Conservation (phyloP, 2,888 invertebrate genomes). For the Acronicta alni region DNA sequence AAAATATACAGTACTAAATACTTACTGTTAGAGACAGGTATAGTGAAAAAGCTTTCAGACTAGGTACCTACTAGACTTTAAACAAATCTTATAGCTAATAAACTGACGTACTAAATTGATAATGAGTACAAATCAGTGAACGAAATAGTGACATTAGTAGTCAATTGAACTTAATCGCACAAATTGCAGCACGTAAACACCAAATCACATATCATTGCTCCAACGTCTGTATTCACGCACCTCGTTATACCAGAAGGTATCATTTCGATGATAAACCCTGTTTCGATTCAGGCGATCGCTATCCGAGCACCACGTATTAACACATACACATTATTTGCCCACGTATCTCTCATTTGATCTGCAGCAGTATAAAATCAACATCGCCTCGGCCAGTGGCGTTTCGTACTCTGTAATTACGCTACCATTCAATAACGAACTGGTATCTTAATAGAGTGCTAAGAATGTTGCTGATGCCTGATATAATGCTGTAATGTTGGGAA, state of each 20-base stretch:
- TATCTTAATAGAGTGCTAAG: conserved; percentile 85
- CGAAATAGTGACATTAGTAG: conserved; percentile 21
- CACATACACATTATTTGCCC: conserved; percentile 69
- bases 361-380: conserved; percentile 68
- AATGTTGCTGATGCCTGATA: conserved; percentile 71
- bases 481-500: conserved; percentile 40
- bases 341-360: conserved; percentile 77
- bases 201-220: conserved; percentile 45
- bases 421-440: conserved; percentile 77
- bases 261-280: conserved; percentile 56
- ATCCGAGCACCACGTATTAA: conserved; percentile 61
- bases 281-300: conserved; percentile 46
- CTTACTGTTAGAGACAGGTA: not conserved
- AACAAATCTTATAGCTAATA: not conserved
- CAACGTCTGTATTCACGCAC: conserved; percentile 44
- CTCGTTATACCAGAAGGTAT: conserved; percentile 59
- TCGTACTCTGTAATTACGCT: conserved; percentile 76
- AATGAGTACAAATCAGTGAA: conserved; percentile 8
- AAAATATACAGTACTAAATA: not conserved
- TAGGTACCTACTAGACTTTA: too few species aligned
- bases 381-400: conserved; percentile 78
- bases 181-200: conserved; percentile 23
- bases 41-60: too few species aligned
- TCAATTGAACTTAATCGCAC: conserved; percentile 27
- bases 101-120: not conserved